These are phyloP conservation scores for Hipparchia sbordonii DNA, from an alignment of 2,888 invertebrate species.

Conservation along the genomic window DNA sequence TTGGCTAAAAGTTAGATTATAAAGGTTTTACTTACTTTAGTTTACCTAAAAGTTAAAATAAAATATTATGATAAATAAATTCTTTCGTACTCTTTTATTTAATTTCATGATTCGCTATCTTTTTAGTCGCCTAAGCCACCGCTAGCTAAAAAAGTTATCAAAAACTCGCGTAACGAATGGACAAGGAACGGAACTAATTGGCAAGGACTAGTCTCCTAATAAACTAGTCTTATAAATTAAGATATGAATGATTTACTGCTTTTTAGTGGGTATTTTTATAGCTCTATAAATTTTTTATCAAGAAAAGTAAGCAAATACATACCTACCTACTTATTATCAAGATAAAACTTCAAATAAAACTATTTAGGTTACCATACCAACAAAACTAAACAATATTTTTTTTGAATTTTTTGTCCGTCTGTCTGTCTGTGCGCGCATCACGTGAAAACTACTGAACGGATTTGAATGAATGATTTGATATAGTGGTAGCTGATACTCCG, in stretches of 20 bases:
- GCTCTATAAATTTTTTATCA: not conserved
- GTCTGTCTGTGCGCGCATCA: no score
- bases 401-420: no score
- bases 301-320: no score
- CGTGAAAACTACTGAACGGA: no score
- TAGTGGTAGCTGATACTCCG: no score
- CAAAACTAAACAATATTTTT: no score
- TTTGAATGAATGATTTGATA: no score
- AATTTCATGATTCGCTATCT: constrained; percentile 13
- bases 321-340: not conserved
- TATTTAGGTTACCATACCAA: no score
- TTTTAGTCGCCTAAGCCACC: not conserved
- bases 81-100: not conserved
- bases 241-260: not conserved
- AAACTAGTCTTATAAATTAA: constrained; percentile 16
- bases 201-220: constrained; percentile 15
- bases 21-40: no score
- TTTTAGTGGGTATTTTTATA: not conserved
- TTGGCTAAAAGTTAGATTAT: no score
- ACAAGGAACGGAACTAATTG: constrained; percentile 20
- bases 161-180: constrained; percentile 20
- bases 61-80: no score
- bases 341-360: not conserved
- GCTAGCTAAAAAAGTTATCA: not conserved
- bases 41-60: no score